Base-by-base conservation (phyloP, 1,140 invertebrate species). In the Heliconius melpomene region DNA sequence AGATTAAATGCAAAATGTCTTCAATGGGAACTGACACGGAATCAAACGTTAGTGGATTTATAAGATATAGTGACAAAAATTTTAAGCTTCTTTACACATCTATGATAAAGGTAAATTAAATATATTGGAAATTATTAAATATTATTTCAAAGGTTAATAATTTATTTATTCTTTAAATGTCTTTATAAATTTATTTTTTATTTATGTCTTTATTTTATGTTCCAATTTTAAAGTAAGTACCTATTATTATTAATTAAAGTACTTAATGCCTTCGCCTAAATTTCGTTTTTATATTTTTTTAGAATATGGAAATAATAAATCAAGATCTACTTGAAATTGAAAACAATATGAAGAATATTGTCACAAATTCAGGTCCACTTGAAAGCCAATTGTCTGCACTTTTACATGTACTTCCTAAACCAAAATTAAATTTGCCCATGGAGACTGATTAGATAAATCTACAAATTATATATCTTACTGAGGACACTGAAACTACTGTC, bases 271-370 rank as follows among this genome's bases (percentile, higher is more conserved):
- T 52, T 52, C 7, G 18, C 13, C 60, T 29, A 66, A 66, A 29
- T 66, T 72, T 81, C 32, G 40, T 38, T 46, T 57, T 52, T 80
- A 81, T 52, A 84, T 79, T 91, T 79, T 91, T 91, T 81, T 84
- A 95, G 94, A 90, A 88, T 29, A 90, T 95, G 89, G 89, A 94
- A 83, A 83, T 88, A n/a, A 93, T 95, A 54, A 94, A 93, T 78
- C 91, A 94, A 83, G 91, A 93, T 80, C 82, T 95, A 29, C 66
- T 93, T 8, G 83, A 89, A 84, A 82, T 95, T 57, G 91, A 94
- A 66, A 93, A 88, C 23, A 93, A 93, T 82, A 79, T 94, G 66
- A 89, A 87, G 71, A 85, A 86, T 72, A 85, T 94, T 71, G 80
- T 89, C 1, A 78, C 87, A 52, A 80, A 89, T 46, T 85, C 89